Percentiles rank a stretch among this genome's conserved stretches.
Conservation (phyloP, 2,797 vertebrate genomes). For the Okamejei kenojei region DNA sequence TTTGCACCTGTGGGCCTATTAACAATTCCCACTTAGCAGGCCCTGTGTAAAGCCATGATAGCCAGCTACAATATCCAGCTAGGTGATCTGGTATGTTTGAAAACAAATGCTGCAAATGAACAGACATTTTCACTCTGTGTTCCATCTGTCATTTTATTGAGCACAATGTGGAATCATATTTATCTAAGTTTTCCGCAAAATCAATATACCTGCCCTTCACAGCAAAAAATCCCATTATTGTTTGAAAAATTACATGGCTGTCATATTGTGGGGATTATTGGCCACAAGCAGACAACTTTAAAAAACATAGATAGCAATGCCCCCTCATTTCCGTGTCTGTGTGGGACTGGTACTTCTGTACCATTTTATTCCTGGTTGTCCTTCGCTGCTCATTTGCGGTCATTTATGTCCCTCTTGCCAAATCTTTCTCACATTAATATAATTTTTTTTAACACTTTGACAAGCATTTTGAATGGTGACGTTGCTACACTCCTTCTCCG, state of each 20-base stretch:
- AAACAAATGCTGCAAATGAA: slow-evolving; percentile 11
- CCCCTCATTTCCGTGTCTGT: not conserved
- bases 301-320: not conserved
- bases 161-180: not conserved
- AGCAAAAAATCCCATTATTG: not conserved
- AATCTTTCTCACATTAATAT: not conserved
- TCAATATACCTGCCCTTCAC: not conserved
- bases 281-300: not conserved
- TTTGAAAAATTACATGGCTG: not conserved
- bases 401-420: not conserved
- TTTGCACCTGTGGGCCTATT: not conserved
- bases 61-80: not conserved
- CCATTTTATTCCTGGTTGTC: not conserved
- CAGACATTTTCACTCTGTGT: not conserved
- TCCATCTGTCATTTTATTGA: slow-evolving; percentile 27
- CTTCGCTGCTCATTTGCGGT: not conserved
- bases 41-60: not conserved
- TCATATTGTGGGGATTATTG: not conserved
- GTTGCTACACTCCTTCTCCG: not conserved
- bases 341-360: no score
- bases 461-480: not conserved
- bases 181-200: slow-evolving; percentile 27
- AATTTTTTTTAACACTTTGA: no score
- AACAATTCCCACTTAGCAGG: not conserved
- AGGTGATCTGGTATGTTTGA: no score